Evolutionary conservation across 2,113 vertebrate genomes (phyloP), one percentile per base, ranked within the genome.

Genomic region (Petrocephalus microphthalmus): DNA sequence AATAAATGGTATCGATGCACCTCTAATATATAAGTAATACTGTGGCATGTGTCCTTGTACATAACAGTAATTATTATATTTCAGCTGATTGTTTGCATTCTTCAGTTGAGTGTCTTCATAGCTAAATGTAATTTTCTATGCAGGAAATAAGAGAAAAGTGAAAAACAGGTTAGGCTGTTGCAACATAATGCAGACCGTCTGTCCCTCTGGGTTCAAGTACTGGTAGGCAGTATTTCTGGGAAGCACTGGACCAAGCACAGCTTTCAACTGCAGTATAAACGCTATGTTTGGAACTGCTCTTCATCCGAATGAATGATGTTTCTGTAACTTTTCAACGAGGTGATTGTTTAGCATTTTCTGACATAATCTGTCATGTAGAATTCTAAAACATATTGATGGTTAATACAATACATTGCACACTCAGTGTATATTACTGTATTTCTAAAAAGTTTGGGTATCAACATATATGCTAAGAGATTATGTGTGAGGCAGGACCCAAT

Each of bases 81-180:
- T 88, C 85, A 89, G 57, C 67, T 93, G 90, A 87, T 49, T 60
- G 88, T 47, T 60, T 83, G 71, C 71, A 20, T 88, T 49, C 45
- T 45, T 29, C 84, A 74, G 33, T 67, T 88, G 88, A 87, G 49
- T 89, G 84, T 89, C 47, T 78, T 86, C 11, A 87, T 87, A 53
- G 91, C 88, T 89, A 89, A 91, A 91, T 89, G 84, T 92, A 57
- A 89, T 88, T 89, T 90, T 91, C 90, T 92, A 57, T 94, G 88
- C 78, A 64, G 86, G 37, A 52, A 91, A 54, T 54, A 49, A n/a
- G 51, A 42, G 8, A 13, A 84, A 57, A 56, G 42, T 33, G 37
- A 57, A 47, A 89, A 37, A 87, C 92, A 90, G 5, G 6, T 93
- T 83, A 91, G 52, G 87, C 42, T 78, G 74, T 33, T 90, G 88